Percentiles rank a stretch among this genome's conserved stretches.
Conservation (phyloP, 2,113 vertebrate species). For the Pycnonotus jocosus region DNA sequence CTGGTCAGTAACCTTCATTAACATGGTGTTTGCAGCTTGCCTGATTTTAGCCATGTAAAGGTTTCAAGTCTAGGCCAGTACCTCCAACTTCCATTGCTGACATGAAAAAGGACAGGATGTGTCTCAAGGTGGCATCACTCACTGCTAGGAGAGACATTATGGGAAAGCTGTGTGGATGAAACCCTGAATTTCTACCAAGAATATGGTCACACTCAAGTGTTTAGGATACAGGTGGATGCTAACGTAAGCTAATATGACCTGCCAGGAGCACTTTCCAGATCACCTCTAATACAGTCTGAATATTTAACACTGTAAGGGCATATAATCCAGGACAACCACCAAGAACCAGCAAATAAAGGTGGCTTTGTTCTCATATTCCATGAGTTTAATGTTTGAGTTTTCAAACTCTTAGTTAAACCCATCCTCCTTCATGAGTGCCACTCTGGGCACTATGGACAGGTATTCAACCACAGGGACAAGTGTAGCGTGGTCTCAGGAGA, state of each 20-base stretch:
- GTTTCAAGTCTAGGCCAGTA: background rate
- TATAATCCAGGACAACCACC: background rate
- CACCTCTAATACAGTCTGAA: background rate
- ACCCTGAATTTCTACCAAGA: background rate
- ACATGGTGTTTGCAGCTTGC: background rate
- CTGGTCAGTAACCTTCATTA: background rate
- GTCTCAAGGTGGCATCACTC: background rate
- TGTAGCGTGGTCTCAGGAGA: fast-evolving
- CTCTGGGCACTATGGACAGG: background rate
- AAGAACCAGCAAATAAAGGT: background rate
- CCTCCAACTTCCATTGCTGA: background rate
- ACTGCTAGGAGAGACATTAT: background rate
- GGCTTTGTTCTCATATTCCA: background rate
- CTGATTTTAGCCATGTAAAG: background rate
- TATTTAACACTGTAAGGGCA: background rate
- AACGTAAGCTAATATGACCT: background rate
- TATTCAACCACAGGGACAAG: background rate
- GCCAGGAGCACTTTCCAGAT: background rate
- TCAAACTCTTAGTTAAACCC: background rate
- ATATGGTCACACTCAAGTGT: background rate
- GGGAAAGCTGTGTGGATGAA: background rate
- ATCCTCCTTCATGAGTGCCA: background rate
- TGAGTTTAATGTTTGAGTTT: background rate
- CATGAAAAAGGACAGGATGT: background rate
- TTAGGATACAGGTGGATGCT: background rate